Conservation (phyloP, 2,797 vertebrate genomes). For the Artibeus jamaicensis region DNA sequence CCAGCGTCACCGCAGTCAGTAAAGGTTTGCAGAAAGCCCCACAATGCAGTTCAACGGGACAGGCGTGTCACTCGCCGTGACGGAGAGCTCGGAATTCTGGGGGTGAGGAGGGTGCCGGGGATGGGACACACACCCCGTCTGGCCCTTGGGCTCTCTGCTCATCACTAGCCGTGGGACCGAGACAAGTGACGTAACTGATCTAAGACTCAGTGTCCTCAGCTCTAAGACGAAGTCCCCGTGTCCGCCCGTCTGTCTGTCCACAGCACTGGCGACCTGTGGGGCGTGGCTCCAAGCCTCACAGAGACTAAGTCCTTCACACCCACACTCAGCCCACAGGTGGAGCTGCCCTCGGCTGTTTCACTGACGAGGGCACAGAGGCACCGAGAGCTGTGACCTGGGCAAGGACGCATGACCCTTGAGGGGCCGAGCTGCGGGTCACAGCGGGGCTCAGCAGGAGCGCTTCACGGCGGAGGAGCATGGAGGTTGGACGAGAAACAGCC, state of each 20-base stretch:
- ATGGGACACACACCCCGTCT: accelerated
- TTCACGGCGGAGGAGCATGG: background rate
- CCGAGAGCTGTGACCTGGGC: accelerated
- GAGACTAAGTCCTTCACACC: accelerated
- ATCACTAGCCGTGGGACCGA: background rate
- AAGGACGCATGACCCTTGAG: background rate
- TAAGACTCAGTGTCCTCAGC: background rate
- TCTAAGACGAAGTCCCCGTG: background rate
- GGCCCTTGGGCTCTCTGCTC: background rate
- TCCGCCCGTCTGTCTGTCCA: background rate
- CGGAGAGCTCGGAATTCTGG: background rate
- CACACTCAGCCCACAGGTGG: accelerated
- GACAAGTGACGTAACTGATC: accelerated
- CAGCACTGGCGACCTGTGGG: accelerated
- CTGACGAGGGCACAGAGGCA: accelerated
- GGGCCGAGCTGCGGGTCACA: background rate
- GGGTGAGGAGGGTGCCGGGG: accelerated
- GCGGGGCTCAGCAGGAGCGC: background rate
- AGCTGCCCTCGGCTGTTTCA: background rate
- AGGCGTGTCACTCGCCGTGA: background rate
- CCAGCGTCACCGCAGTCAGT: accelerated
- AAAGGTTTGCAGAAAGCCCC: background rate
- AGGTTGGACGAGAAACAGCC: accelerated
- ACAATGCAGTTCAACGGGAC: background rate
- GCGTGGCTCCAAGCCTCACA: accelerated